Evolutionary conservation across 2,888 invertebrate genomes (phyloP).

Genomic region (Drosophila buzzatii): DNA sequence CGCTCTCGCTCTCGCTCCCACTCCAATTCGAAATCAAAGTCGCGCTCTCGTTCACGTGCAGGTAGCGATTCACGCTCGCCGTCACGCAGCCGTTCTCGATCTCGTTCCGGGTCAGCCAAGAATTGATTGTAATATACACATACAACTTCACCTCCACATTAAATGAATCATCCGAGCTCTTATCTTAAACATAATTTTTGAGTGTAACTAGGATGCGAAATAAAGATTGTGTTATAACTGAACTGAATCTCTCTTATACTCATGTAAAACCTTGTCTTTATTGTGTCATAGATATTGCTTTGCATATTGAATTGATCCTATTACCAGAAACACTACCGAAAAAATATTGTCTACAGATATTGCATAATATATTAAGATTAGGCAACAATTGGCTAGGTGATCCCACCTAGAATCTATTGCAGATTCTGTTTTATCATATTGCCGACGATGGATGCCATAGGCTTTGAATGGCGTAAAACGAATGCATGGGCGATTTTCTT

Average conservation of each 20-base stretch:
- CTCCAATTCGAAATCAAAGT: slow-evolving; percentile 42
- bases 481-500: slow-evolving; percentile 91
- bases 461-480: slow-evolving; percentile 89
- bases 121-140: slow-evolving; percentile 38
- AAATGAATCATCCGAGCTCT: slow-evolving; percentile 8
- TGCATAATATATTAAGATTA: slow-evolving; percentile 37
- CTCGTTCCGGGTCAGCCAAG: slow-evolving; percentile 66
- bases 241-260: not conserved
- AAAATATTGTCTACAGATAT: not conserved
- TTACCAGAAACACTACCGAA: slow-evolving; percentile 8
- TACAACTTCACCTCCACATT: not conserved
- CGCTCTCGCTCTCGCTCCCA: slow-evolving; percentile 49
- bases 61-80: slow-evolving; percentile 77
- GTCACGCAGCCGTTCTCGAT: slow-evolving; percentile 55
- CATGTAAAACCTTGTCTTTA: slow-evolving; percentile 7
- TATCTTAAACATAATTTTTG: slow-evolving; percentile 1
- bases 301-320: not conserved
- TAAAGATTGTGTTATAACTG: slow-evolving; percentile 24
- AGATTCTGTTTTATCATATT: slow-evolving; percentile 82
- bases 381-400: slow-evolving; percentile 47
- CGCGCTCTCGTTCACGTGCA: slow-evolving; percentile 41
- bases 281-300: slow-evolving; percentile 6
- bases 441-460: slow-evolving; percentile 86
- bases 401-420: slow-evolving; percentile 7
- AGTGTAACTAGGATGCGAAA: slow-evolving; percentile 23